phyloP scores from a whole-genome alignment of 2,888 invertebrate species.

The Eupithecia subumbrata region DNA sequence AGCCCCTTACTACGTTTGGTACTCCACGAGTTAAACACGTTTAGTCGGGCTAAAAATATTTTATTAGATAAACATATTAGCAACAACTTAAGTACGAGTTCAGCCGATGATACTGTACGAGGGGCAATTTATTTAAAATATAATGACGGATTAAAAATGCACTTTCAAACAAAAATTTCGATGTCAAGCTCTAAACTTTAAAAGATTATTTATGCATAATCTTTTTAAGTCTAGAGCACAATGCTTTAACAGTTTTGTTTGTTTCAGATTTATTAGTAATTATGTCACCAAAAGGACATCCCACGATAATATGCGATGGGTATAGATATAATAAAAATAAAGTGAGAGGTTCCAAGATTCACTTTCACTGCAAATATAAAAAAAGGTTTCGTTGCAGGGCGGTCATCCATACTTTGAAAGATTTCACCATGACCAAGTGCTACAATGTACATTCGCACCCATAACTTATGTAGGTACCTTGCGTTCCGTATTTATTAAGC shows the following conservation, averaged over 20 bases:
- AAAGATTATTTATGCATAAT: not conserved
- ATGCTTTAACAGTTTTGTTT: not conserved
- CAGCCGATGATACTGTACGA: no score
- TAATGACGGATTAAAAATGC: no score
- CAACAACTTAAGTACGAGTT: no score
- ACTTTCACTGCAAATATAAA: slow-evolving; percentile 22
- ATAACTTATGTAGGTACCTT: not conserved
- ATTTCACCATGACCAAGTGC: slow-evolving; percentile 2
- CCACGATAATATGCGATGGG: slow-evolving; percentile 12
- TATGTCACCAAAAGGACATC: not conserved
- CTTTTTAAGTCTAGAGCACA: no score
- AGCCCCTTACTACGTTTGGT: no score
- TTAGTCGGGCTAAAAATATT: no score
- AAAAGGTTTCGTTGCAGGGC: slow-evolving; percentile 12
- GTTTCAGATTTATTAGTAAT: slow-evolving; percentile 14
- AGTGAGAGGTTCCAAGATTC: slow-evolving; percentile 7
- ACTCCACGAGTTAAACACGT: no score
- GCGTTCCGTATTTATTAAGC: no score
- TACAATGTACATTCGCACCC: slow-evolving; percentile 16
- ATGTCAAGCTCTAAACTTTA: no score
- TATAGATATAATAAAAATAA: slow-evolving; percentile 17
- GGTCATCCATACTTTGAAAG: slow-evolving; percentile 15
- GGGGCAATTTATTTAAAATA: no score
- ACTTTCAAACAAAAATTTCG: no score
- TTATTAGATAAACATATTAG: no score